Base-by-base conservation (phyloP, 2,888 invertebrate species). In the Craniophora ligustri region DNA sequence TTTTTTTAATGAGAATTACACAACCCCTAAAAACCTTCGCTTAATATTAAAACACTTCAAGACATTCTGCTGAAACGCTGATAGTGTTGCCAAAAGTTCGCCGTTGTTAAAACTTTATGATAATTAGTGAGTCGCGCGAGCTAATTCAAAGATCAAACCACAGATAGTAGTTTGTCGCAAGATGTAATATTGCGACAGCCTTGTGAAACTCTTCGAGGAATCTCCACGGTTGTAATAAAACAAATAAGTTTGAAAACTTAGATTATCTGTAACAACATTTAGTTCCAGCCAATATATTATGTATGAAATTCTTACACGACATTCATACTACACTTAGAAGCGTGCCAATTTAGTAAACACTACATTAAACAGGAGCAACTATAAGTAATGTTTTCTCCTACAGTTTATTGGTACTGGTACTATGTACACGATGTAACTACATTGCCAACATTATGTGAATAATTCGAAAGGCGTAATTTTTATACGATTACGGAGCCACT, bases 401-500 rank as follows among this genome's bases (percentile, higher is more conserved):
- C 10, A 14, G 5, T 14, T 50, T 50, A 35, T 30, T 21, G 21
- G 34, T 32, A 45, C 15, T 30, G 3, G 11, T 16, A 38, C 8
- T 21, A 4, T 6, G 10, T 28, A 40, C 7, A 21, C 14, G 8
- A 10, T 6, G 10, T 14, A 14, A 10, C 5, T 19, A 38, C 18
- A 35, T n/a, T 30, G 18, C 44, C 30, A 34, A 35, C 19, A 30
- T 45, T 39, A 66, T 21, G 60, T 60, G 26, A 76, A 79, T 79
- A 80, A 85, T 78, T 71, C 66, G 68, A 76, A 76, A 79, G 79
- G 78, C 84, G 86, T 88, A 88, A 89, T 90, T 89, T 89, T 88
- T 85, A 83, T 81, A 81, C 85, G 87, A 88, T 91, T 87, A 89
- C 86, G 76, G 76, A 71, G 67, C 81, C 81, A 90, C 87, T 91